Percentiles rank a stretch among this genome's conserved stretches.
Conservation (phyloP, 1,140 invertebrate genomes). For the Leptopilina clavipes region DNA sequence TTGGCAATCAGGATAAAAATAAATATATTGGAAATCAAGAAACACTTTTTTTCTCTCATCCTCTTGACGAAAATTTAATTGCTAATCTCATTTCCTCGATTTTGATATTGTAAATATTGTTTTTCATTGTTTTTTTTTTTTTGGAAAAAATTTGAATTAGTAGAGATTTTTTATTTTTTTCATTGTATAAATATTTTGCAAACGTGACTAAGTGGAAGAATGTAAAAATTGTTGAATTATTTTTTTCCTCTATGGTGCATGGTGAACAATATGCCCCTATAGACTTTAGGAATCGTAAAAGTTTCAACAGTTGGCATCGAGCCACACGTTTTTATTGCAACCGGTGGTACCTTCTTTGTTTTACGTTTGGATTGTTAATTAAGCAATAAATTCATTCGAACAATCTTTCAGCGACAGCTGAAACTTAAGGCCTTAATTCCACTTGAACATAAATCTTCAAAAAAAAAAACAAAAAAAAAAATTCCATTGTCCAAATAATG, state of each 20-base stretch:
- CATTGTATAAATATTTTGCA: too few species aligned
- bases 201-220: too few species aligned
- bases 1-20: neutral
- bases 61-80: neutral
- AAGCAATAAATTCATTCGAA: slow-evolving; percentile 44
- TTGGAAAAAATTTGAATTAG: too few species aligned
- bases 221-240: too few species aligned
- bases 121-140: too few species aligned
- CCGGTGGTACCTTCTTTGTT: slow-evolving; percentile 46
- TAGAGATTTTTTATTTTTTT: too few species aligned
- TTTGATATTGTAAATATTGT: too few species aligned
- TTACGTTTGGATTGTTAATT: slow-evolving; percentile 49
- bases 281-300: slow-evolving; percentile 1
- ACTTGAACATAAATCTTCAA: slow-evolving; percentile 30
- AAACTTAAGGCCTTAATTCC: slow-evolving; percentile 32
- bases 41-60: neutral
- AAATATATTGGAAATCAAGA: neutral
- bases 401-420: slow-evolving; percentile 44
- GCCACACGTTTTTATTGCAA: slow-evolving; percentile 62
- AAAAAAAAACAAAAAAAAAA: slow-evolving; percentile 38
- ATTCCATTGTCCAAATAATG: neutral
- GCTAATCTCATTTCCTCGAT: neutral
- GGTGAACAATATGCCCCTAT: neutral
- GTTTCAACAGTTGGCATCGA: slow-evolving; percentile 58
- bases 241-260: neutral